These are phyloP conservation scores for Bovichtus diacanthus DNA, from an alignment of 2,797 vertebrate species.

Conservation along the genomic window DNA sequence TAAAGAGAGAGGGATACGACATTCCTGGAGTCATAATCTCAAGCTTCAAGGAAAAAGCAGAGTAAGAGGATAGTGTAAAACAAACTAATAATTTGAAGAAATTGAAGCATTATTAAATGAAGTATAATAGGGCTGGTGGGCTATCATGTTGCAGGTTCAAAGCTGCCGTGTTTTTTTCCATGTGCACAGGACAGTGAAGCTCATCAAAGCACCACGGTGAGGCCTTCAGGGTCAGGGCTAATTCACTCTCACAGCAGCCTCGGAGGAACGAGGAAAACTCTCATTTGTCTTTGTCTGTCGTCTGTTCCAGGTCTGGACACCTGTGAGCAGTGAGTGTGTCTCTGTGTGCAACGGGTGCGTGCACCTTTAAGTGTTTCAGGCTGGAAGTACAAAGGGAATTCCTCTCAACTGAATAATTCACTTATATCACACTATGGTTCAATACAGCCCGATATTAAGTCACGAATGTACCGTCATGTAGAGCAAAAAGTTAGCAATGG, in stretches of 20 bases:
- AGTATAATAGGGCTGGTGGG: background rate
- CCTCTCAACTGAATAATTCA: background rate
- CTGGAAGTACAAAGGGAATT: slow-evolving; percentile 6
- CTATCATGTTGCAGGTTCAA: slow-evolving; percentile 15
- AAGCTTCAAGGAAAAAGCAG: slow-evolving; percentile 19
- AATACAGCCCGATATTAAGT: background rate
- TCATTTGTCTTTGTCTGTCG: slow-evolving; percentile 61
- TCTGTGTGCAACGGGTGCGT: background rate
- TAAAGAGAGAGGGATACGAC: slow-evolving; percentile 21
- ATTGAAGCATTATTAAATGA: slow-evolving; percentile 11
- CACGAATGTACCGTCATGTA: too few relatives aligned
- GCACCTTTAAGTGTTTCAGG: slow-evolving; percentile 35
- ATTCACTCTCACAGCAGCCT: slow-evolving; percentile 52
- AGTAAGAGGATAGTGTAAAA: background rate
- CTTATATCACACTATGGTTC: background rate
- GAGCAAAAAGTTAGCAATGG: too few relatives aligned
- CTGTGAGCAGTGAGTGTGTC: slow-evolving; percentile 45
- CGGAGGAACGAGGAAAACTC: slow-evolving; percentile 23
- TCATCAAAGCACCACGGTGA: slow-evolving; percentile 54
- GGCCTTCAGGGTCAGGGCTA: slow-evolving; percentile 41
- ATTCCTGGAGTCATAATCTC: slow-evolving; percentile 38
- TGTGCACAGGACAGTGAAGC: slow-evolving; percentile 40
- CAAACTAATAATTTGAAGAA: background rate
- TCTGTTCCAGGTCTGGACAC: slow-evolving; percentile 49
- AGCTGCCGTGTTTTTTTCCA: slow-evolving; percentile 19